phyloP scores from a whole-genome alignment of 2,888 invertebrate genomes.

The Hypsopygia costalis region DNA sequence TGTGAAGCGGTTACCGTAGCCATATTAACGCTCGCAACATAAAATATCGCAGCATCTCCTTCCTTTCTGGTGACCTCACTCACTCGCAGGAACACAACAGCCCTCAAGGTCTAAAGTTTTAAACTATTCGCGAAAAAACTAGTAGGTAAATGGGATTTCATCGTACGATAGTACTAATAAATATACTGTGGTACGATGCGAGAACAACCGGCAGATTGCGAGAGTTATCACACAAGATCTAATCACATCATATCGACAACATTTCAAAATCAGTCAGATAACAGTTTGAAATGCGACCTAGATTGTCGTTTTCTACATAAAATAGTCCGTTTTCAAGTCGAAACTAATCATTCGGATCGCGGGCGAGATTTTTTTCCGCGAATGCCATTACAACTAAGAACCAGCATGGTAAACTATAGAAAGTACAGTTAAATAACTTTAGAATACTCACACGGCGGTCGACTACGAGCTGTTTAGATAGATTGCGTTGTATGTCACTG shows the following conservation, averaged over 20 bases:
- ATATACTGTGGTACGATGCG: background rate
- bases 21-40: no score
- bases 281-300: conserved; percentile 40
- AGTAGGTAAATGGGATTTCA: background rate
- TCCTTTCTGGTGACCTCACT: no score
- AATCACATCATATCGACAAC: conserved; percentile 20
- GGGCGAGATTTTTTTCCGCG: conserved; percentile 58
- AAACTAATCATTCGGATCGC: conserved; percentile 38
- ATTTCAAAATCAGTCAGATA: conserved; percentile 30
- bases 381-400: conserved; percentile 47
- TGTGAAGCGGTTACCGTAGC: no score
- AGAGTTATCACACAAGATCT: conserved; percentile 18
- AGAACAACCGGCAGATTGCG: conserved; percentile 22
- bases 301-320: conserved; percentile 33
- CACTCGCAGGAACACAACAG: no score
- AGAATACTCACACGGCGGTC: conserved; percentile 62
- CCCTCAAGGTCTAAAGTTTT: no score
- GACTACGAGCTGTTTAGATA: conserved; percentile 46
- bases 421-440: conserved; percentile 71
- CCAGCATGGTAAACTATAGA: conserved; percentile 53
- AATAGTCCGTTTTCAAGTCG: conserved; percentile 24
- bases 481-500: conserved; percentile 41
- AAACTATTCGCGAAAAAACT: background rate
- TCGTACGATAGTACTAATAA: no score
- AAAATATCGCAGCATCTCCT: no score